A percentile compares a stretch with the other conserved stretches of the same genome.
These are phyloP conservation scores for Opisthocomus hoazin DNA, from an alignment of 2,113 vertebrate genomes.

Conservation along the genomic window DNA sequence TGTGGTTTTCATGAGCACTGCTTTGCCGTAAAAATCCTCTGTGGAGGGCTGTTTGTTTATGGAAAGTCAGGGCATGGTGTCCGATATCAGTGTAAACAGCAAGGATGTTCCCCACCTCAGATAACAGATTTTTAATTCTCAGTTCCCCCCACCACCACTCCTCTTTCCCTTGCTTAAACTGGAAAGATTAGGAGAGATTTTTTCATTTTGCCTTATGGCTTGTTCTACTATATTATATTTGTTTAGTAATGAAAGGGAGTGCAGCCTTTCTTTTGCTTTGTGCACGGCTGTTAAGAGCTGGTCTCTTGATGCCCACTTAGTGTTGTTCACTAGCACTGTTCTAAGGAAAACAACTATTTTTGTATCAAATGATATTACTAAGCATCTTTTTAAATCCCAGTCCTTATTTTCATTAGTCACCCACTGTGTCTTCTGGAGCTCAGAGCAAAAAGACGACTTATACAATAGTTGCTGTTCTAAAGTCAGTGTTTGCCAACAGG, in stretches of 20 bases:
- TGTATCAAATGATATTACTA: neutral
- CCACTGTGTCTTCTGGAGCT: neutral
- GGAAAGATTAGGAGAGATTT: neutral
- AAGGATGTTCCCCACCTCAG: neutral
- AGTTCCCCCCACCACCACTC: rapidly evolving
- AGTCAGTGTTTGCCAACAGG: conserved; percentile 33
- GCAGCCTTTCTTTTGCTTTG: neutral
- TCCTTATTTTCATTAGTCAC: neutral
- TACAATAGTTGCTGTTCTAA: neutral
- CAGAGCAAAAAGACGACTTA: neutral
- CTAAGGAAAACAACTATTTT: neutral
- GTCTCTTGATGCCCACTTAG: neutral
- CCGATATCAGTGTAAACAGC: neutral
- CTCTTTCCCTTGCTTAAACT: neutral
- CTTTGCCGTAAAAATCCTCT: neutral
- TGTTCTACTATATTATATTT: neutral
- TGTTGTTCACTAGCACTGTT: neutral
- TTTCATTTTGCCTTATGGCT: neutral
- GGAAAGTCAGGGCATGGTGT: neutral
- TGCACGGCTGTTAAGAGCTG: neutral
- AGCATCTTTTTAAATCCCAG: neutral
- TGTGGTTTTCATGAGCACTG: neutral
- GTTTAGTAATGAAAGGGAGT: neutral
- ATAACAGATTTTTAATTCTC: neutral
- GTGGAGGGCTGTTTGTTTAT: neutral